A percentile compares a stretch with the other conserved stretches of the same genome.
Conservation (phyloP, 2,113 vertebrate genomes). For the Thinocorus orbignyianus region DNA sequence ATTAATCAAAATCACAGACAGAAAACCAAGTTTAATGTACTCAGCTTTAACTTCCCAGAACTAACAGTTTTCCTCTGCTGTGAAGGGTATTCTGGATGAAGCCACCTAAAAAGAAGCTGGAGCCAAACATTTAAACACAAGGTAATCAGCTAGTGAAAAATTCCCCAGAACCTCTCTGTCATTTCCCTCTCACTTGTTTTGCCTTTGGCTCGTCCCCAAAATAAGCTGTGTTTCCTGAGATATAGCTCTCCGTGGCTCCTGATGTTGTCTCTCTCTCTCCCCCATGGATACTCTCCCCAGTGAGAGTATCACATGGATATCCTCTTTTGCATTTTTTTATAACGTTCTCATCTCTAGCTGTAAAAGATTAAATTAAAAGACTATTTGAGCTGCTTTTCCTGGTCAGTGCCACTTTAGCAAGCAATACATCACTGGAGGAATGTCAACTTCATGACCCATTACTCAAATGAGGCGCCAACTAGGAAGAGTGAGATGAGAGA, state of each 20-base stretch:
- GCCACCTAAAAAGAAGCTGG: neutral
- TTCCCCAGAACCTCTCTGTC: neutral
- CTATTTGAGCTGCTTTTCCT: conserved; percentile 38
- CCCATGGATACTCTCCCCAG: neutral
- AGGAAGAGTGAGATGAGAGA: conserved; percentile 20
- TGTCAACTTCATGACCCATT: conserved; percentile 56
- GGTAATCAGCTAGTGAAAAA: conserved; percentile 19
- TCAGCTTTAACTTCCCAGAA: neutral
- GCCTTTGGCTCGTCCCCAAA: conserved; percentile 29
- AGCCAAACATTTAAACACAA: neutral
- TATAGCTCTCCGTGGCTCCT: conserved; percentile 11
- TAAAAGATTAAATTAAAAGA: conserved; percentile 56
- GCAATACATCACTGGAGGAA: conserved; percentile 39
- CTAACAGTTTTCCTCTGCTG: neutral
- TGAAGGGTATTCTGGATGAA: neutral
- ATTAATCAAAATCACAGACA: conserved; percentile 8
- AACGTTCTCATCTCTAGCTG: neutral
- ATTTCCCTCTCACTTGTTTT: conserved; percentile 28
- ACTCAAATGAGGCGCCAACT: conserved; percentile 39
- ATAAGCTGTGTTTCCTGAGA: conserved; percentile 36
- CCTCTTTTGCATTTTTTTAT: conserved; percentile 13
- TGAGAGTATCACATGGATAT: conserved; percentile 18
- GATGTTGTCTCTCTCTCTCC: neutral
- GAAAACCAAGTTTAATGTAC: neutral
- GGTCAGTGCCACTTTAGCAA: conserved; percentile 40